Evolutionary conservation across 2,888 invertebrate genomes (phyloP).

Genomic region (Rotaria magnacalcarata): DNA sequence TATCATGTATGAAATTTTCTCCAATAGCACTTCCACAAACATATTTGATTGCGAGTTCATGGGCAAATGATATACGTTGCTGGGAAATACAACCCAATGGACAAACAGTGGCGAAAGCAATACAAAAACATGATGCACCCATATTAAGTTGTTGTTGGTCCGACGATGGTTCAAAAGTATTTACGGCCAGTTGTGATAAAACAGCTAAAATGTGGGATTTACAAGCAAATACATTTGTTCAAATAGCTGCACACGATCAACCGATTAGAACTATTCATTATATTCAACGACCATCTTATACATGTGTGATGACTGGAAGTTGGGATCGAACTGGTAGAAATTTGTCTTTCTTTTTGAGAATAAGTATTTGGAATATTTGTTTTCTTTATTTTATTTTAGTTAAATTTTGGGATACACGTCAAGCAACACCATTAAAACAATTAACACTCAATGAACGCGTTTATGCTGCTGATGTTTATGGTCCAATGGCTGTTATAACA

Average conservation of each 20-base stretch:
- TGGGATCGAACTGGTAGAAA: slow-evolving; percentile 80
- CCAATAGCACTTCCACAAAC: slow-evolving; percentile 73
- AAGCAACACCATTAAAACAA: slow-evolving; percentile 79
- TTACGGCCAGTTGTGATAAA: slow-evolving; percentile 62
- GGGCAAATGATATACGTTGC: slow-evolving; percentile 60
- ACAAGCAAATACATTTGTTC: slow-evolving; percentile 60
- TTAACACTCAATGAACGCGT: slow-evolving; percentile 85
- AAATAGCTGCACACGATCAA: slow-evolving; percentile 72
- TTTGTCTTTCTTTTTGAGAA: too few species aligned
- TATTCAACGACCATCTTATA: slow-evolving; percentile 88
- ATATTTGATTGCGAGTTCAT: slow-evolving; percentile 72
- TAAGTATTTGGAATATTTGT: too few species aligned
- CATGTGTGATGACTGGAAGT: slow-evolving; percentile 94
- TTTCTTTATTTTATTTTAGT: neutral
- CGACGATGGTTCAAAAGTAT: slow-evolving; percentile 66
- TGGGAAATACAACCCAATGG: slow-evolving; percentile 66
- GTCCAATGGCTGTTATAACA: slow-evolving; percentile 95
- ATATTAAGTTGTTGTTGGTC: slow-evolving; percentile 95
- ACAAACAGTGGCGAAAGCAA: slow-evolving; percentile 89
- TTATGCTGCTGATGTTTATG: slow-evolving; percentile 90
- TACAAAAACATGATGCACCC: slow-evolving; percentile 84
- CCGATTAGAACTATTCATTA: slow-evolving; percentile 94
- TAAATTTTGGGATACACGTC: slow-evolving; percentile 87
- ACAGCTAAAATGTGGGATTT: slow-evolving; percentile 63
- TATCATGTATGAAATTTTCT: slow-evolving; percentile 86